Base-by-base conservation (phyloP, 2,797 vertebrate species). In the Enteromius treurensis region DNA sequence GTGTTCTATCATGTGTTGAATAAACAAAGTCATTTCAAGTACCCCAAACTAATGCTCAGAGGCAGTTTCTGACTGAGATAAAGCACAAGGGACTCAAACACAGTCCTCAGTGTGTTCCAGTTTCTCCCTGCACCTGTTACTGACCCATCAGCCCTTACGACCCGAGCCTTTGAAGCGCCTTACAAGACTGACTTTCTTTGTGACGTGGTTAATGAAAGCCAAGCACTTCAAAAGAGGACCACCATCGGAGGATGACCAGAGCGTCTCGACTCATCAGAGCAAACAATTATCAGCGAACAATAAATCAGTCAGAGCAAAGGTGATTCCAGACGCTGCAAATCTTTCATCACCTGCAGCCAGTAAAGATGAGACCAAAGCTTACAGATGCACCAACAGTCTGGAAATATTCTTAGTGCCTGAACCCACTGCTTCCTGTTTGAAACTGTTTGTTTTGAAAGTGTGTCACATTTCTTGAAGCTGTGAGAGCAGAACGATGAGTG, bases 341-440 rank as follows among this genome's bases (percentile, higher is more conserved):
- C 64, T 77, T 80, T 76, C 71, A 84, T 70, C 78, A 76, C 71
- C 75, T 75, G 64, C 37, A 67, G 78, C 76, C 73, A 80, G 62
- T 19, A 60, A 68, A 69, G 19, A 79, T 40, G 1, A 19, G 19
- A 80, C n/a, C 10, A 74, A 75, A 55, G 34, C 17, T 26, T 58
- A 74, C 60, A 80, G 26, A 73, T 49, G 21, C 26, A 67, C 5
- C 37, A 67, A 40, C 8, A 70, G 3, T 55, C 65, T 70, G 65
- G 34, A 80, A 80, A 80, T 70, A 80, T 55, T 70, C 14, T 14
- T 29, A 29, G 65, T 53, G 45, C 34, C n/a, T 77, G 29, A 79
- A 80, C 37, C 51, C 23, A 42, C 67, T 45, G 37, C 67, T 80
- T 80, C 67, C 67, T 29, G 11, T 70, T 29, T 60, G 23, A 80